Conservation (phyloP, 2,113 vertebrate genomes). For the Oreamnos americanus region DNA sequence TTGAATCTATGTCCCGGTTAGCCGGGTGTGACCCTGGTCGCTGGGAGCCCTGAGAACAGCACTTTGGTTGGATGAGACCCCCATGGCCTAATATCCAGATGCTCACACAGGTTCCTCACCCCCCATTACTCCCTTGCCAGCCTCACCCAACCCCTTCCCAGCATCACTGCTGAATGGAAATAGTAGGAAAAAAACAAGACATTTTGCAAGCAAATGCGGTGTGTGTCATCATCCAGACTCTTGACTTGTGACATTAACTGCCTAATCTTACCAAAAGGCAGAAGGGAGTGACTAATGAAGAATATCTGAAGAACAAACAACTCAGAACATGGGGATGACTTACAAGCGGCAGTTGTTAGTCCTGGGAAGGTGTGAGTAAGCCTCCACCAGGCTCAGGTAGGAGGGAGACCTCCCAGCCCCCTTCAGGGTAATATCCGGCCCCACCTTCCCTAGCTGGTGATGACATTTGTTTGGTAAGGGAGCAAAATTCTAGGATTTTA, state of each 20-base stretch:
- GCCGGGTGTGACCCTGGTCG: accelerated
- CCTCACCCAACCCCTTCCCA: background rate
- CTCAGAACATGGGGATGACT: background rate
- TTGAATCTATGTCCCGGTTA: too few relatives aligned
- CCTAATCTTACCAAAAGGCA: background rate
- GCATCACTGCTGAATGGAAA: background rate
- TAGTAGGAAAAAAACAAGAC: background rate
- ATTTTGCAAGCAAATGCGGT: background rate
- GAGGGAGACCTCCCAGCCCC: background rate
- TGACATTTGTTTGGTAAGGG: too few relatives aligned
- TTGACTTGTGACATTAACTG: slow-evolving; percentile 24
- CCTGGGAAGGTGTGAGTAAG: background rate
- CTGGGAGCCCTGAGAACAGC: background rate
- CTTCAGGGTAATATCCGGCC: too few relatives aligned
- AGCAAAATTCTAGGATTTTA: background rate
- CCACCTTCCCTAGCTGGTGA: background rate
- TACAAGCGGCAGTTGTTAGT: too few relatives aligned
- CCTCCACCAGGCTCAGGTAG: background rate
- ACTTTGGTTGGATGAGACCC: background rate
- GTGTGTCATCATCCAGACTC: background rate
- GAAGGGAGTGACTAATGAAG: slow-evolving; percentile 14
- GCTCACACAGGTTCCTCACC: accelerated
- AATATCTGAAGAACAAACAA: background rate
- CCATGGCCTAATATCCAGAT: background rate
- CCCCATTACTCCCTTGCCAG: accelerated